Base-by-base conservation (phyloP, 2,888 invertebrate genomes). In the Mesochorus sp. region DNA sequence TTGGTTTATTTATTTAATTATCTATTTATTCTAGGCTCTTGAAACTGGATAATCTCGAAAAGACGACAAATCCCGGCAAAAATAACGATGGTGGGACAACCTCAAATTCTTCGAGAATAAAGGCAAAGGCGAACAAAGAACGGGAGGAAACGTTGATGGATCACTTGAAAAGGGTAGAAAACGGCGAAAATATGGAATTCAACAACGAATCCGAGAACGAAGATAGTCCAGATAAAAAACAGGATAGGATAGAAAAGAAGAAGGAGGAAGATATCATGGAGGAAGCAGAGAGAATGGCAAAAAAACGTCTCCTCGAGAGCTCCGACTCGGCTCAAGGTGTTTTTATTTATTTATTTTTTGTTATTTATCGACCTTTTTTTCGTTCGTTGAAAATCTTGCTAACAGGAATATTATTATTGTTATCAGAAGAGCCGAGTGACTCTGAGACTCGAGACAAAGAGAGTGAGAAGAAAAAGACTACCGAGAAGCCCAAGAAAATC, bases 81-180 rank as follows among this genome's bases (percentile, higher is more conserved):
- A 59, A 21, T 57, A 74, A 81, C 62, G 81, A 81, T 3, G 61
- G 76, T 4, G 67, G 74, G 17, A 67, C 67, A 8, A 28, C 34
- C 5, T 49, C 61, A 39, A 71, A 42, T 28, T 17, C 55, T 2
- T 57, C 73, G 31, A 26, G 53, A 59, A 85, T 73, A 31, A 80
- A 79, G 59, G 75, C 67, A 31, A 14, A 59, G 26, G 77, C 80
- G 21, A 31, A 77, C 1, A 82, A 85, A 47, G 84, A 84, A 17
- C 73, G 75, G 2, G 82, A 84, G 34, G 88, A 88, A 4, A 84
- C 84, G 21, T 76, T 87, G 6, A 37, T 86, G 76, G 84, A 89
- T 81, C 85, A 89, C 55, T 79, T 89, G 17, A 61, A 85, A 19
- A 86, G 80, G 51, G 71, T 84, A 1, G 72, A 85, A 6, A 84